Evolutionary conservation across 2,113 vertebrate genomes (phyloP).

Genomic region (Lamprologus lemairii): DNA sequence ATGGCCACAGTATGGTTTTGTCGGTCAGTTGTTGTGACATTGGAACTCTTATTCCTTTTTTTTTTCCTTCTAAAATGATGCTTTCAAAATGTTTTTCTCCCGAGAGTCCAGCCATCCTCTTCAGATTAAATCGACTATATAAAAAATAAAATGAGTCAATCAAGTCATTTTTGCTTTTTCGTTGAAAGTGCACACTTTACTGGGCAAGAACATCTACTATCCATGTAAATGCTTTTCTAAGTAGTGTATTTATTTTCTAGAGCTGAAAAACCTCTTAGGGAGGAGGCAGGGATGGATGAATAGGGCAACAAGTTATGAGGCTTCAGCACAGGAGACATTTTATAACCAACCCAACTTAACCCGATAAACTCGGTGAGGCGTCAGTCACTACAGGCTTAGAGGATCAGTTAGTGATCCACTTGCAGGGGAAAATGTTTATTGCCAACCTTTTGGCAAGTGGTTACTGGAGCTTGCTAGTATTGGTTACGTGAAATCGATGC

Average conservation of each 20-base stretch:
- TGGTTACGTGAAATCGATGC: not conserved
- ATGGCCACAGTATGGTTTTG: not conserved
- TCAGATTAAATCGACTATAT: not conserved
- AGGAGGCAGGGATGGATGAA: not conserved
- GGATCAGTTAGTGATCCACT: not conserved
- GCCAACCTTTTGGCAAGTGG: not conserved
- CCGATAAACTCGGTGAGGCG: not conserved
- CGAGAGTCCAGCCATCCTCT: not conserved
- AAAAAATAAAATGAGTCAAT: not conserved
- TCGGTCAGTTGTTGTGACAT: not conserved
- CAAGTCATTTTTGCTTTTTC: not conserved
- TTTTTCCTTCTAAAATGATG: not conserved
- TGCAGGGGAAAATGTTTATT: not conserved
- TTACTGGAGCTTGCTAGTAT: not conserved
- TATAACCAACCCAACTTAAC: not conserved
- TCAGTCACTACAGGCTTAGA: not conserved
- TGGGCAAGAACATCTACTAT: not conserved
- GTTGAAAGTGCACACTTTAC: not conserved
- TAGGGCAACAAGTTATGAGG: not conserved
- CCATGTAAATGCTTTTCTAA: not conserved
- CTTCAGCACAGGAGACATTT: not conserved
- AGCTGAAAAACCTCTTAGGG: not conserved
- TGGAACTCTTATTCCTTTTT: not conserved
- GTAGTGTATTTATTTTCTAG: not conserved
- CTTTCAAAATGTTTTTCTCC: not conserved